Conservation (phyloP, 2,797 vertebrate genomes). For the Momotus momota region DNA sequence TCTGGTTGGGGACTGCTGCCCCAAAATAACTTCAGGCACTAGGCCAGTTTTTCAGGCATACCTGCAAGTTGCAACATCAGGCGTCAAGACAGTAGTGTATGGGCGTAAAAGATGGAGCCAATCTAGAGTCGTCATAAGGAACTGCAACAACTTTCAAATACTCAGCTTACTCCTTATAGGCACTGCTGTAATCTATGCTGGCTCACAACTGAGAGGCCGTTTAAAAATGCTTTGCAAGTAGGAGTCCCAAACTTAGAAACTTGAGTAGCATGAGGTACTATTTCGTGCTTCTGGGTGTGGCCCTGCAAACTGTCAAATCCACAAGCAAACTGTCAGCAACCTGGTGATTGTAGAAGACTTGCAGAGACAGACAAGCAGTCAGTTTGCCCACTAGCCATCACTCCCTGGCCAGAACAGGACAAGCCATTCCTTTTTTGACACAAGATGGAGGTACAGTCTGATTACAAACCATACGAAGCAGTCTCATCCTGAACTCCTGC, state of each 20-base stretch:
- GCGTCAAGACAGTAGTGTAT: neutral
- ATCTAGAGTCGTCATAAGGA: neutral
- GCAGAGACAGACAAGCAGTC: neutral
- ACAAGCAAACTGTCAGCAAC: neutral
- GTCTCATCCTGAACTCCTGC: neutral
- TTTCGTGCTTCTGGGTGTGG: neutral
- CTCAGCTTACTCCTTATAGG: neutral
- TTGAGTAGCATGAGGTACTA: neutral
- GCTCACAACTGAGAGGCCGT: neutral
- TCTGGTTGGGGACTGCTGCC: neutral
- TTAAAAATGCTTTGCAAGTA: neutral
- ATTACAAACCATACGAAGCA: neutral
- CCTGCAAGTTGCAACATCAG: neutral
- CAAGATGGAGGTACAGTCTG: neutral
- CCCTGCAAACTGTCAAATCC: neutral
- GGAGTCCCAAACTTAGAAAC: neutral
- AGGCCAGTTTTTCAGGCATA: neutral
- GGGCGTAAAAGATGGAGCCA: neutral
- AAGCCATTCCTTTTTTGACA: neutral
- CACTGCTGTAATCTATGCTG: neutral
- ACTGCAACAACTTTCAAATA: neutral
- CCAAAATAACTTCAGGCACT: neutral
- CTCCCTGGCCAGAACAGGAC: neutral
- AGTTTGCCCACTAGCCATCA: rapidly evolving
- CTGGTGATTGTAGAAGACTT: neutral